Evolutionary conservation across 2,113 vertebrate genomes (phyloP).

Genomic region (Ammodytes dubius): DNA sequence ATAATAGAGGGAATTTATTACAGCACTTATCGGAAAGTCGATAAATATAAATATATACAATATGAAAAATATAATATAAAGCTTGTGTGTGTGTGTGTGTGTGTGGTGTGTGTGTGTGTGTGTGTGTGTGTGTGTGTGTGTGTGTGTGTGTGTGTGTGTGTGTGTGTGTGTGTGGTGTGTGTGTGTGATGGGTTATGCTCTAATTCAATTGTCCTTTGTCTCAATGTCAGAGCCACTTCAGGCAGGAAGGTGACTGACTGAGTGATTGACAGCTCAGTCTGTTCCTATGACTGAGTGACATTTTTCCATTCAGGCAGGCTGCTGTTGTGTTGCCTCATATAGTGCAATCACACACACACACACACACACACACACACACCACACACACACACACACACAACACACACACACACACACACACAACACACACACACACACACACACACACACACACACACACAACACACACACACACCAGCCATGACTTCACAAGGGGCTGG

Average conservation of each 20-base stretch:
- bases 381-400: constrained; percentile 4
- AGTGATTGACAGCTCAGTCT: constrained; percentile 53
- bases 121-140: background rate
- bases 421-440: constrained; percentile 4
- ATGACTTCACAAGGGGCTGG: constrained; percentile 31
- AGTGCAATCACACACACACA: background rate
- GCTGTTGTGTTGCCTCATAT: too few relatives aligned
- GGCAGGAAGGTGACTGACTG: constrained; percentile 35
- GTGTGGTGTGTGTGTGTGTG: background rate
- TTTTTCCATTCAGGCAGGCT: constrained; percentile 37
- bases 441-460: constrained; percentile 4
- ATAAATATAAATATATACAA: constrained; percentile 1
- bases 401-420: constrained; percentile 13
- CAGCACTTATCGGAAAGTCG: background rate
- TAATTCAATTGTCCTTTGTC: constrained; percentile 14
- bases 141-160: background rate
- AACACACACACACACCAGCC: background rate
- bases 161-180: background rate
- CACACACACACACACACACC: too few relatives aligned
- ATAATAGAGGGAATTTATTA: background rate
- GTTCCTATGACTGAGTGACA: constrained; percentile 5
- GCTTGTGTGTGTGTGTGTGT: background rate
- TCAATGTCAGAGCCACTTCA: constrained; percentile 15
- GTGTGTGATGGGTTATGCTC: background rate
- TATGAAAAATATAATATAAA: background rate